A percentile compares a stretch with the other conserved stretches of the same genome.
phyloP scores from a whole-genome alignment of 2,888 invertebrate species.

The Luperina nickerlii region DNA sequence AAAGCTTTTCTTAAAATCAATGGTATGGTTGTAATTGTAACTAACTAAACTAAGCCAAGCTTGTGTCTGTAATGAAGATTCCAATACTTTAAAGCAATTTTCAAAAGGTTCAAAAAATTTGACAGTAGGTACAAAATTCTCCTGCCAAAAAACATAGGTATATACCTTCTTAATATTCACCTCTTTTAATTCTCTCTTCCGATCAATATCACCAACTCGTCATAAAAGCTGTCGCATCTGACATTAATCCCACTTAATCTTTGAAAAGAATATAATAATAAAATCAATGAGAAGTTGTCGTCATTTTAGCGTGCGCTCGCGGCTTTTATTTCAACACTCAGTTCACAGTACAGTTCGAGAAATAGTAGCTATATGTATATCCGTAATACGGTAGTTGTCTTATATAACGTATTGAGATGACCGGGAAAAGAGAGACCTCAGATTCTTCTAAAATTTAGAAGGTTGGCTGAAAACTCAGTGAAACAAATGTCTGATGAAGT shows the following conservation, averaged over 20 bases:
- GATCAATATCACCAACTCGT: constrained; percentile 29
- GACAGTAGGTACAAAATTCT: background rate
- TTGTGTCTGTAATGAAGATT: background rate
- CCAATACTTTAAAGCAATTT: background rate
- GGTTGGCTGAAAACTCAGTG: background rate
- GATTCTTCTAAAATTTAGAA: background rate
- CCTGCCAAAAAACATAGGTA: background rate
- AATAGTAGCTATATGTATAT: background rate
- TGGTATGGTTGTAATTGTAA: background rate
- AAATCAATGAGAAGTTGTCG: constrained; percentile 66
- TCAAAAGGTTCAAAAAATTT: background rate
- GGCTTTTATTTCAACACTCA: constrained; percentile 57
- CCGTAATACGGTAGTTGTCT: constrained; percentile 13
- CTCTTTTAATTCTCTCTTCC: too few species aligned
- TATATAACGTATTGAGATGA: background rate
- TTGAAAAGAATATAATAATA: constrained; percentile 65
- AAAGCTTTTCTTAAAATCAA: background rate
- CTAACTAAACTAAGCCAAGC: background rate
- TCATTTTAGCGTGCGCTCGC: constrained; percentile 60
- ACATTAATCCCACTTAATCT: constrained; percentile 58
- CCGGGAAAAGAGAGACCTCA: background rate
- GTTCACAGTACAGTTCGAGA: constrained; percentile 42
- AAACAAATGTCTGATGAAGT: background rate
- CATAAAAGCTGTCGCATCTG: constrained; percentile 52
- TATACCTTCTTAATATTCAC: background rate